A percentile compares a stretch with the other conserved stretches of the same genome.
phyloP scores from a whole-genome alignment of 2,888 invertebrate genomes.

The Morpho helenor region DNA sequence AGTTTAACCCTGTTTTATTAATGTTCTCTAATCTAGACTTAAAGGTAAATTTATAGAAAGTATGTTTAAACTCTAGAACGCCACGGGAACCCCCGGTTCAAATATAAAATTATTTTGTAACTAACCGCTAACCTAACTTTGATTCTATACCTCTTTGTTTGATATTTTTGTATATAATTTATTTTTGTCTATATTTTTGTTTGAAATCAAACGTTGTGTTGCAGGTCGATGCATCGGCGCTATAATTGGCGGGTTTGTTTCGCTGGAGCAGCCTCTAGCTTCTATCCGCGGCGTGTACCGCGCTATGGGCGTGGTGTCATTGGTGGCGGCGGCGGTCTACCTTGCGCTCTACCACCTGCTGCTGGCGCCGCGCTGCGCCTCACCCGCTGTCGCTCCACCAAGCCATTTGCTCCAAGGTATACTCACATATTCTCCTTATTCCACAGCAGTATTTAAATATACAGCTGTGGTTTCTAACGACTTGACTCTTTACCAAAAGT shows the following conservation, averaged over 20 bases:
- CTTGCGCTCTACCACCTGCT: constrained; percentile 86
- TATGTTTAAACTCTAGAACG: too few relatives aligned
- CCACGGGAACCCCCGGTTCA: too few relatives aligned
- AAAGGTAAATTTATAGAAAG: too few relatives aligned
- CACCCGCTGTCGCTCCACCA: constrained; percentile 82
- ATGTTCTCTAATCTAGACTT: too few relatives aligned
- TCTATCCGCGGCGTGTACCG: constrained; percentile 77
- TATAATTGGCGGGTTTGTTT: constrained; percentile 79
- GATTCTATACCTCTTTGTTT: too few relatives aligned
- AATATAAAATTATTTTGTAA: too few relatives aligned
- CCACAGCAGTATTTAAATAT: not conserved
- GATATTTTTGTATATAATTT: too few relatives aligned
- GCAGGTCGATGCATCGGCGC: constrained; percentile 87
- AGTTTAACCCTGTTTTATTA: too few relatives aligned
- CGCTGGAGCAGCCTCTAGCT: constrained; percentile 58
- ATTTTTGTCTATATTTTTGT: too few relatives aligned
- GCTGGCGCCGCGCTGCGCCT: constrained; percentile 85
- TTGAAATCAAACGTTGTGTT: not conserved
- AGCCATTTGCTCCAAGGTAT: constrained; percentile 83
- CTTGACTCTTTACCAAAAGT: too few relatives aligned
- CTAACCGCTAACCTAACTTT: too few relatives aligned
- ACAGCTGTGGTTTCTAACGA: too few relatives aligned
- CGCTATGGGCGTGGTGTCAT: constrained; percentile 82
- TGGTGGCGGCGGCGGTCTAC: constrained; percentile 83
- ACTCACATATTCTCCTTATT: constrained; percentile 4